Conservation (phyloP, 2,797 vertebrate species). For the Hipposideros larvatus region DNA sequence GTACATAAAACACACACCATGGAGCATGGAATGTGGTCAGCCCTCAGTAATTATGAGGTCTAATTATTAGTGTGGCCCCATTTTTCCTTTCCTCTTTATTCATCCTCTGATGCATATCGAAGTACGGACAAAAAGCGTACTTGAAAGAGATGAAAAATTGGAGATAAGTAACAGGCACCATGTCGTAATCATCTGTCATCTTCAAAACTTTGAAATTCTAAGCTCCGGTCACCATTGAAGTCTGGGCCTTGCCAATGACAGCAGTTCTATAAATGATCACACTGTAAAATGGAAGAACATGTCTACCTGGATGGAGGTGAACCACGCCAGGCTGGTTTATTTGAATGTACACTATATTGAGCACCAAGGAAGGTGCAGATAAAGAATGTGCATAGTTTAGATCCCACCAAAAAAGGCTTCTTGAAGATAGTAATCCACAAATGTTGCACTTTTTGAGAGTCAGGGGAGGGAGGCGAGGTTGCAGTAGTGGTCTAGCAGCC, state of each 20-base stretch:
- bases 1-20: neutral
- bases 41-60: conserved; percentile 52
- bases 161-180: neutral
- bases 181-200: conserved; percentile 30
- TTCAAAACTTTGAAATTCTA: conserved; percentile 28
- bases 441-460: neutral
- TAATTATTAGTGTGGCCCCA: neutral
- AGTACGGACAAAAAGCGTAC: conserved; percentile 17
- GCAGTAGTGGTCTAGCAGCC: neutral
- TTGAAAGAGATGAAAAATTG: conserved; percentile 33
- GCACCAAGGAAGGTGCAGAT: neutral
- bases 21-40: neutral
- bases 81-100: conserved; percentile 32
- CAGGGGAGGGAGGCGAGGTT: neutral
- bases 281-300: neutral
- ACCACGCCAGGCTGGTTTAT: neutral
- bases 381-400: neutral
- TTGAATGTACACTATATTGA: neutral
- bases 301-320: neutral
- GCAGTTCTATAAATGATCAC: neutral
- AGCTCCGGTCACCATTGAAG: neutral
- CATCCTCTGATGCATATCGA: neutral
- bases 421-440: neutral
- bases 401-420: neutral
- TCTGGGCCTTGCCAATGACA: neutral